Evolutionary conservation across 1,140 invertebrate genomes (phyloP).

Genomic region (Drosophila nebulosa): DNA sequence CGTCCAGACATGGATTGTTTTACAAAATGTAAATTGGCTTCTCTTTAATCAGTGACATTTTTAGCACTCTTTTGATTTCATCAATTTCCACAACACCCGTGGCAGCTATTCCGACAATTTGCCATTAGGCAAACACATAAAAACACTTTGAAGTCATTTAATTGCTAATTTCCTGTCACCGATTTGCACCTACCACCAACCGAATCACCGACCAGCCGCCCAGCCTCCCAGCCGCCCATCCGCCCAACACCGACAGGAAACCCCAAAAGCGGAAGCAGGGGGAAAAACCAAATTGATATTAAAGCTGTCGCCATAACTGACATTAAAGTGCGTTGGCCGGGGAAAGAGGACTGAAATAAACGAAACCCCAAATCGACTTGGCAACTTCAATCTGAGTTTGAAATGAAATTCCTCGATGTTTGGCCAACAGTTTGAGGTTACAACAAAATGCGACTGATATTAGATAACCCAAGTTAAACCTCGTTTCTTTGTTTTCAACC

Average conservation of each 20-base stretch:
- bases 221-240: too few relatives aligned
- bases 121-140: constrained; percentile 4
- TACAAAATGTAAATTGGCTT: not conserved
- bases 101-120: not conserved
- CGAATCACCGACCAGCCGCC: too few relatives aligned
- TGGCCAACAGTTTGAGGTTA: constrained; percentile 3
- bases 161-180: constrained; percentile 11
- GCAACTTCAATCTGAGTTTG: not conserved
- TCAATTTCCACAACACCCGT: not conserved
- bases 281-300: constrained; percentile 4
- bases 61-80: not conserved
- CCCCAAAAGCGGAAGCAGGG: not conserved
- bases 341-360: not conserved
- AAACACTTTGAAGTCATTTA: constrained; percentile 12
- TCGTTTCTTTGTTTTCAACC: not conserved
- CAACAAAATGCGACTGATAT: not conserved
- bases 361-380: not conserved
- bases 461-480: not conserved
- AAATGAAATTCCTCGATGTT: constrained; percentile 8
- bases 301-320: not conserved
- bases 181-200: too few relatives aligned
- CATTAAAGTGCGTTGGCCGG: not conserved
- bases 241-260: not conserved
- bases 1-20: too few relatives aligned
- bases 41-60: not conserved